Base-by-base conservation (phyloP, 2,113 vertebrate genomes). In the Chaetops frenatus region DNA sequence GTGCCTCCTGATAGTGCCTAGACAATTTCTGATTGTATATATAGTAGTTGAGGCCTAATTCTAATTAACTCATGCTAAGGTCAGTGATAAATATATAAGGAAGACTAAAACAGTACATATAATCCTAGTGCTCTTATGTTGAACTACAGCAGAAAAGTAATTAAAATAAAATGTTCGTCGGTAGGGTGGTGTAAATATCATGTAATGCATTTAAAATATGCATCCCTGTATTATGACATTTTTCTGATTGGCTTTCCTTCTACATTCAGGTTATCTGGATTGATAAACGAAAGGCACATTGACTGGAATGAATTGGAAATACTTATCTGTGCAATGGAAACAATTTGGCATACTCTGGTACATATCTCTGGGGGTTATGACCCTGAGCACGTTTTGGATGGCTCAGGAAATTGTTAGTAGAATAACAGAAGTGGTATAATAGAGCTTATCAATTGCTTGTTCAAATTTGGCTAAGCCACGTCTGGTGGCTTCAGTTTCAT, bases 401-500 rank as follows among this genome's bases (percentile, higher is more conserved):
- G 56, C 81, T 83, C 73, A 76, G 42, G 53, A 86, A 92, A 56
- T 54, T 40, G 6, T 40, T 44, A 74, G 44, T 45, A 74, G 65
- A 95, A 80, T 45, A 94, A 72, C 22, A 62, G 29, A 87, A 91
- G 42, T 0, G 1, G 36, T 24, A 81, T 61, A 42, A 38, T 7
- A 31, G 70, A 86, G 24, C 18, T 78, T 66, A 69, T 62, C 66
- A 36, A 42, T 79, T 86, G 53, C 44, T 44, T 69, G 45, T 62
- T 89, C 48, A 86, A 70, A 93, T 95, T 89, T 87, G 92, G 56
- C 64, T 76, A 89, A 89, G 35, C 65, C 36, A 21, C 83, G 60
- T 78, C 42, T 83, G 35, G 81, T n/a, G 64, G 67, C 60, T 96
- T 92, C 81, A 85, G 92, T 95, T 92, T 95, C 85, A 70, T 36